phyloP scores from a whole-genome alignment of 2,888 invertebrate species.

The Deilephila porcellus region DNA sequence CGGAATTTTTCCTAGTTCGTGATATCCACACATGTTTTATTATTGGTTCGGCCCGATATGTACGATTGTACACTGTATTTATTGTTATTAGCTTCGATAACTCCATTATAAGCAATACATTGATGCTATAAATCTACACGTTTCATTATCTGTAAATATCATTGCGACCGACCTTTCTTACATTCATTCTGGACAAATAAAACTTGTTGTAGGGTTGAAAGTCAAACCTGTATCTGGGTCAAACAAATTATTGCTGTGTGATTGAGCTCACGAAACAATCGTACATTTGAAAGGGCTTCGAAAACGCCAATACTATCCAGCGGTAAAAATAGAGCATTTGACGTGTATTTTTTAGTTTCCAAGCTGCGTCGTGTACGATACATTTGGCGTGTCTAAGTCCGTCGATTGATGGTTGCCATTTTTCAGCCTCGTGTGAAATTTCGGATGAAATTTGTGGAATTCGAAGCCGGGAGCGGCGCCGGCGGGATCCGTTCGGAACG shows the following conservation, averaged over 20 bases:
- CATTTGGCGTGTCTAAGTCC: constrained; percentile 1
- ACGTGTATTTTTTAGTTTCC: background rate
- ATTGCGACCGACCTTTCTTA: background rate
- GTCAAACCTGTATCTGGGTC: no score
- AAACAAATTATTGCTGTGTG: no score
- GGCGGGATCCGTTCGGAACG: no score
- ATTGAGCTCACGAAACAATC: no score
- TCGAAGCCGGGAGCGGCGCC: background rate
- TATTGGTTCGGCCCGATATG: background rate
- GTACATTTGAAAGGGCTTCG: no score
- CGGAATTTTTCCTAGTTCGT: no score
- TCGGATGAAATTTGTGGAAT: constrained; percentile 14
- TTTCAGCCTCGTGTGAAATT: background rate
- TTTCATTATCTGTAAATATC: background rate
- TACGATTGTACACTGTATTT: no score
- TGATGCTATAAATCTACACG: background rate
- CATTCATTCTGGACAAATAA: no score
- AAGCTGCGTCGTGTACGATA: background rate
- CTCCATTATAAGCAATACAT: no score
- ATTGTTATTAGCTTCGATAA: no score
- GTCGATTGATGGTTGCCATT: constrained; percentile 5
- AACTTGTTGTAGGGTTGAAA: no score
- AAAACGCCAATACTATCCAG: no score
- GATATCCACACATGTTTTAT: background rate
- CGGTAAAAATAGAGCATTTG: background rate